These are phyloP conservation scores for Orthosia gothica DNA, from an alignment of 2,888 invertebrate species.

Conservation along the genomic window DNA sequence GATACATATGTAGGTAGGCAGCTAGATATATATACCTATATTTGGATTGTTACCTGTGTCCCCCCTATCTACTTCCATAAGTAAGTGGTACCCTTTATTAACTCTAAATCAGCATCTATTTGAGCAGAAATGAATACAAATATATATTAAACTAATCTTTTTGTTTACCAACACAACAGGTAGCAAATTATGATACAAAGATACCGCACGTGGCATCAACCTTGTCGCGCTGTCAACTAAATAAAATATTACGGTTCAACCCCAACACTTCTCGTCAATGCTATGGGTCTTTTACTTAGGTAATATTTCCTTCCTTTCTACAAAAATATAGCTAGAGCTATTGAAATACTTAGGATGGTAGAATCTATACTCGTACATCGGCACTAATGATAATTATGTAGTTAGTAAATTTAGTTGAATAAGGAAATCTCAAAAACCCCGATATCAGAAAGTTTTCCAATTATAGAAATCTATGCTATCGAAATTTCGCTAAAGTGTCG, in stretches of 20 bases:
- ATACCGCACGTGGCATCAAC: slow-evolving; percentile 67
- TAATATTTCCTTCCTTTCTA: slow-evolving; percentile 11
- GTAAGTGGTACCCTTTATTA: not conserved
- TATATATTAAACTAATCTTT: slow-evolving; percentile 18
- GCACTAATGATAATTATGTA: too few relatives aligned
- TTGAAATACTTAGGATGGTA: too few relatives aligned
- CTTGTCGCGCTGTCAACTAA: slow-evolving; percentile 44
- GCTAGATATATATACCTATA: too few relatives aligned
- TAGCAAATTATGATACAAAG: slow-evolving; percentile 67
- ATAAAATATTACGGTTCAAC: slow-evolving; percentile 35
- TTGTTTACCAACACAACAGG: slow-evolving; percentile 55
- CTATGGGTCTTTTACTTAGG: slow-evolving; percentile 7
- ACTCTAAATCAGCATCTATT: slow-evolving; percentile 11
- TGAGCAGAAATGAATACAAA: not conserved
- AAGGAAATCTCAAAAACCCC: too few relatives aligned
- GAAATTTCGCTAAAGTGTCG: too few relatives aligned
- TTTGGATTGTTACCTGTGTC: not conserved
- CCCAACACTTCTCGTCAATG: slow-evolving; percentile 22
- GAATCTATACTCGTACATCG: too few relatives aligned
- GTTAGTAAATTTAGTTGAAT: too few relatives aligned
- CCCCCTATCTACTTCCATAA: not conserved
- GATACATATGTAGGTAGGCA: too few relatives aligned
- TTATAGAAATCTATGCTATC: too few relatives aligned
- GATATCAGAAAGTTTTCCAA: too few relatives aligned
- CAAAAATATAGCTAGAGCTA: not conserved